Conservation (phyloP, 1,140 invertebrate species). For the Bombyx mori region DNA sequence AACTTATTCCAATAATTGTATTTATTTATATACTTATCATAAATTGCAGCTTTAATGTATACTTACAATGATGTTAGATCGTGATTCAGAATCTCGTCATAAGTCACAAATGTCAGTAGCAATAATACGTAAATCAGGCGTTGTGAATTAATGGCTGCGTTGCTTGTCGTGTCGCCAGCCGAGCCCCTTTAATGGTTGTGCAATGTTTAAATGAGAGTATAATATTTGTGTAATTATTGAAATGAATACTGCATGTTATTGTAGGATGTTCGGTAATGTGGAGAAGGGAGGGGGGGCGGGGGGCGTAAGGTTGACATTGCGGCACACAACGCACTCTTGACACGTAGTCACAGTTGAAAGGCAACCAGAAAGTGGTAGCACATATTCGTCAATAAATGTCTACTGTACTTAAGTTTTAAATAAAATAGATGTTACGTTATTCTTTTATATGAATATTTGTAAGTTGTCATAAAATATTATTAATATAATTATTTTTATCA, state of each 20-base stretch:
- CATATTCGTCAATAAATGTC: conserved; percentile 61
- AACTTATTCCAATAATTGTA: conserved; percentile 56
- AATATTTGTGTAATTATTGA: conserved; percentile 21
- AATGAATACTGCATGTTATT: conserved; percentile 7
- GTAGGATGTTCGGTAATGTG: conserved; percentile 4
- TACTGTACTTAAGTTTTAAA: conserved; percentile 60
- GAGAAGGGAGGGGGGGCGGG: conserved; percentile 14
- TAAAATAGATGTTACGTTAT: conserved; percentile 70
- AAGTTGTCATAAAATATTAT: conserved; percentile 71
- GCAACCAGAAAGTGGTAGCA: conserved; percentile 61
- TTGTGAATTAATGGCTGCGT: conserved; percentile 36
- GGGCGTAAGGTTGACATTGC: conserved; percentile 19
- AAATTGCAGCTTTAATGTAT: conserved; percentile 70
- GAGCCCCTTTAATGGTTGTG: conserved; percentile 30
- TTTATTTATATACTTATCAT: conserved; percentile 69
- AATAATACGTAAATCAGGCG: conserved; percentile 59
- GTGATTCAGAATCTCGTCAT: conserved; percentile 71
- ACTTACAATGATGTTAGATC: conserved; percentile 68
- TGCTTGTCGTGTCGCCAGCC: conserved; percentile 18
- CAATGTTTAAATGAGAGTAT: conserved; percentile 44
- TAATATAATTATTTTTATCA: conserved; percentile 72
- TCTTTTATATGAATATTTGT: conserved; percentile 70
- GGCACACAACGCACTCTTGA: conserved; percentile 19
- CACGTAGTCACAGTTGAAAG: conserved; percentile 65
- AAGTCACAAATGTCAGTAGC: conserved; percentile 70